phyloP scores from a whole-genome alignment of 2,797 vertebrate species.

The Helicolenus hilgendorfi region DNA sequence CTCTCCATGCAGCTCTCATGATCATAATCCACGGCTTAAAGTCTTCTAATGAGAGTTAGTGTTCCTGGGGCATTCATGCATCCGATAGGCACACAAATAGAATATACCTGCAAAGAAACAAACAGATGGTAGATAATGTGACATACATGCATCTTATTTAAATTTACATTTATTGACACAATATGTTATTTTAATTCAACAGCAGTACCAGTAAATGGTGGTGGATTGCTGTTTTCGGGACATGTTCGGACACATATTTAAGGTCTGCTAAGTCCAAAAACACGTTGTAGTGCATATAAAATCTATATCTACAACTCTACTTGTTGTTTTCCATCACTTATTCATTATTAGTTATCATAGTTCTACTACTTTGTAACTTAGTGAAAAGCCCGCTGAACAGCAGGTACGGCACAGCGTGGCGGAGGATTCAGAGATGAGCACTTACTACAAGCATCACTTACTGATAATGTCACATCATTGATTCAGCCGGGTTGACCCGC shows the following conservation, averaged over 20 bases:
- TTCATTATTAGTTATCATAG: not conserved
- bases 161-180: not conserved
- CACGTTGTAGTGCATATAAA: not conserved
- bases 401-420: constrained; percentile 30
- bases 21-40: constrained; percentile 9
- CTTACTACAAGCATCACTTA: constrained; percentile 53
- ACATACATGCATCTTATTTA: not conserved
- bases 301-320: not conserved
- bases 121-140: not conserved
- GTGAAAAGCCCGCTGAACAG: constrained; percentile 15
- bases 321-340: not conserved
- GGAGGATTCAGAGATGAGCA: constrained; percentile 42
- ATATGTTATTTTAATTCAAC: not conserved
- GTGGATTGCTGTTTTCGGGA: not conserved
- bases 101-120: constrained; percentile 84
- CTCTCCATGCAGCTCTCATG: constrained; percentile 3
- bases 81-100: constrained; percentile 89
- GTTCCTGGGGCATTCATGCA: constrained; percentile 87
- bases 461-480: constrained; percentile 51
- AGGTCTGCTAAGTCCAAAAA: not conserved
- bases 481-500: constrained; percentile 27
- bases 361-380: not conserved
- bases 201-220: not conserved
- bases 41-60: constrained; percentile 77
- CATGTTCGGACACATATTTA: not conserved